Percentiles rank a stretch among this genome's conserved stretches.
Evolutionary conservation across 2,113 vertebrate genomes (phyloP).

Genomic region (Desmodus rotundus): DNA sequence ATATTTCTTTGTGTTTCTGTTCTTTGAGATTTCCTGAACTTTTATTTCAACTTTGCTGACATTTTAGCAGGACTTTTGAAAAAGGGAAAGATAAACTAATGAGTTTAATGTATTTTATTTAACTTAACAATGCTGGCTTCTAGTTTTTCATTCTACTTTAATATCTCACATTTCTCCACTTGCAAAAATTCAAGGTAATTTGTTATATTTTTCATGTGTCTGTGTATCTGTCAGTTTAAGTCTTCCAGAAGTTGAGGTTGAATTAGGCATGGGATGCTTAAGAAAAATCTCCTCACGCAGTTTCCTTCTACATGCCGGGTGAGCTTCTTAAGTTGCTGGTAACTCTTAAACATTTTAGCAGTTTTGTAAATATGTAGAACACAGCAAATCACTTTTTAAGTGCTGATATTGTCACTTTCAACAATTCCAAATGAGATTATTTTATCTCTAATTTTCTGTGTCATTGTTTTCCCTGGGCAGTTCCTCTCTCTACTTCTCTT

Average conservation of each 20-base stretch:
- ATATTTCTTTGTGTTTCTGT: not conserved
- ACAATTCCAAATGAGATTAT: not conserved
- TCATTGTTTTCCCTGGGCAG: not conserved
- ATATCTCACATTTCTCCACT: not conserved
- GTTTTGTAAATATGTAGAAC: conserved; percentile 8
- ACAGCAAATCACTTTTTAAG: conserved; percentile 1
- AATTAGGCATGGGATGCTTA: not conserved
- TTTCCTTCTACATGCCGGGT: not conserved
- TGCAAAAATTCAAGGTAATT: not conserved
- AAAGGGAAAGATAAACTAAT: not conserved
- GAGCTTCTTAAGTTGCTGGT: not conserved
- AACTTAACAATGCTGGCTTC: not conserved
- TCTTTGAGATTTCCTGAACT: not conserved
- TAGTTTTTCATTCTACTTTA: not conserved
- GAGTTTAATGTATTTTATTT: not conserved
- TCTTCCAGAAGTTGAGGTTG: not conserved
- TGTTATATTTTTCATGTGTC: not conserved
- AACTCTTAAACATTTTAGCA: not conserved
- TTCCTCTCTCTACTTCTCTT: not conserved
- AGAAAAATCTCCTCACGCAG: not conserved
- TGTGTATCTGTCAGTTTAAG: not conserved
- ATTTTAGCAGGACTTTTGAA: not conserved
- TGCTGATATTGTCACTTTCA: not conserved
- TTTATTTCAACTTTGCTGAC: not conserved
- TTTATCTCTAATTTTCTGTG: not conserved